Evolutionary conservation across 37 sponge, comb jelly and placozoan species (phyloP), one percentile per base, ranked within the genome.

Genomic region (Chondrilla cf. caribensis): DNA sequence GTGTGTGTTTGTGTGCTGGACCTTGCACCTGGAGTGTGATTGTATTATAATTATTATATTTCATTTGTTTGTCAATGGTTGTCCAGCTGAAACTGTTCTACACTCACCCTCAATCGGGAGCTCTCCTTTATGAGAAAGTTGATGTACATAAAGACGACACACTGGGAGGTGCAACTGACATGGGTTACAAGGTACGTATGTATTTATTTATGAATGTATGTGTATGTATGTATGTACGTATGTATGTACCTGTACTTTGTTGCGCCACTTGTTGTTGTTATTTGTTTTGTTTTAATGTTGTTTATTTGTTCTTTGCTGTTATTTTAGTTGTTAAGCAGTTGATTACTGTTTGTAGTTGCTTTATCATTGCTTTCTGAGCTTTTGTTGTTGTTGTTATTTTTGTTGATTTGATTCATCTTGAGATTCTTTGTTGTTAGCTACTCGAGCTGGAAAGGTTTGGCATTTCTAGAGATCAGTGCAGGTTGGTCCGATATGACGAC

Each of bases 401-500:
- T 67, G 35, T 67, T 6, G 22, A 26, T 59, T 8, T 59, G 60
- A 6, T 59, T 3, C 25, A 59, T n/a, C 22, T 59, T 59, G n/a
- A n/a, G n/a, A n/a, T 18, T 29, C 31, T 18, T 29, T 55, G 40
- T 40, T 68, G 54, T 14, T 78, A 94, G 95, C n/a, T 89, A 65
- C 70, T 92, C 32, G 84, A 86, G 42, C 77, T 92, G 17, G 37
- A 83, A 47, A 47, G 11, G 51, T 67, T 33, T 14, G 54, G 55
- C 57, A 85, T 93, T 17, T 87, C 97, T 0, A 15, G 90, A 44
- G 91, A 93, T 47, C 72, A 88, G 3, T 96, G 97, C 81, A 71
- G 97, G 18, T 31, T 96, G 38, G 92, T 96, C 7, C 88, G 79
- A 54, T 96, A 96, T 79, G 97, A 96, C 83, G 91, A 90, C 80